Evolutionary conservation across 2,888 invertebrate genomes (phyloP).

Genomic region (Rhabditoides inermis): DNA sequence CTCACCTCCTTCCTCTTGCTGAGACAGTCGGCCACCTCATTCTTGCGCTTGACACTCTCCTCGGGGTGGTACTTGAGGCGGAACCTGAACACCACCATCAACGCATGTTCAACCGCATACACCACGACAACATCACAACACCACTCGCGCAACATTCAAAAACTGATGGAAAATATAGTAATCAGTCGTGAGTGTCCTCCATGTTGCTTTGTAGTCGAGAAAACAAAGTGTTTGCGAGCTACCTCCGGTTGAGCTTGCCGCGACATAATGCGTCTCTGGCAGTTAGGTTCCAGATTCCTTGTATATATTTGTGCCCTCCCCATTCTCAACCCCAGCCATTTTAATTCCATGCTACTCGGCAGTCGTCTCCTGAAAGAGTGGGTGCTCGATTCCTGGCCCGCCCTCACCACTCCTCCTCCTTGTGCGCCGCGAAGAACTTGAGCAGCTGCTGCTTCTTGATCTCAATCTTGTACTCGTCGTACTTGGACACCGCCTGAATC

Average conservation of each 20-base stretch:
- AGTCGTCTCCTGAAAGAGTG: too few species aligned
- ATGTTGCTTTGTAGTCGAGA: neutral
- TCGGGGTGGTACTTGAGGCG: conserved; percentile 97
- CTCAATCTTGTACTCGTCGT: conserved; percentile 95
- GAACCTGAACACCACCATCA: conserved; percentile 67
- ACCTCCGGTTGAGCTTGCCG: conserved; percentile 23
- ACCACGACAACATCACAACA: too few species aligned
- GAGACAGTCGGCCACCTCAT: conserved; percentile 67
- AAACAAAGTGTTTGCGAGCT: conserved; percentile 4
- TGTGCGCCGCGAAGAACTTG: conserved; percentile 96
- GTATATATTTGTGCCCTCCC: conserved; percentile 4
- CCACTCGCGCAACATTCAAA: neutral
- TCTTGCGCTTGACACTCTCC: conserved; percentile 79
- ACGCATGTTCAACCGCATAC: neutral
- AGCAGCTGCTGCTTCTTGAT: conserved; percentile 90
- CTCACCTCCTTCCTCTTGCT: conserved; percentile 69
- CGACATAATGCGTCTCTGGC: conserved; percentile 45
- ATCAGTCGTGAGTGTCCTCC: neutral
- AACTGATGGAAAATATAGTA: conserved; percentile 4
- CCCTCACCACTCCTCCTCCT: conserved; percentile 93
- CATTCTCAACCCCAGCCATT: too few species aligned
- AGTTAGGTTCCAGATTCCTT: too few species aligned
- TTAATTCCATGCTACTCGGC: too few species aligned
- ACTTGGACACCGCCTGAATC: conserved; percentile 88
- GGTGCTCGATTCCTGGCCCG: neutral